These are phyloP conservation scores for Rallus limicola DNA, from an alignment of 2,113 vertebrate genomes.

Conservation along the genomic window DNA sequence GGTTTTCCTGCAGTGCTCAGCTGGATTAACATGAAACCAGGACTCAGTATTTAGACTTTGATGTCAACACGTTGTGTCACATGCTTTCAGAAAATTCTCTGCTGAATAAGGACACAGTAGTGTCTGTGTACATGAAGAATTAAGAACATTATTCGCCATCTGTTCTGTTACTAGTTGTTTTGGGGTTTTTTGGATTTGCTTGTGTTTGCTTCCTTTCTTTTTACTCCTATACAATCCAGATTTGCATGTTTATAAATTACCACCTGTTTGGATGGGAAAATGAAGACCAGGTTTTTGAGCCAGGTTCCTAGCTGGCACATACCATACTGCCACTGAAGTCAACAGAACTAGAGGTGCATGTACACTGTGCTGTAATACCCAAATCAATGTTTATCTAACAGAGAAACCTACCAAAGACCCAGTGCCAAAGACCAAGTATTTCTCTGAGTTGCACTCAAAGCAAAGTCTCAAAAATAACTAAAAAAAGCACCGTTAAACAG, in stretches of 20 bases:
- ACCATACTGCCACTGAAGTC: not conserved
- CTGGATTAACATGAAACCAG: not conserved
- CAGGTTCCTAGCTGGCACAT: not conserved
- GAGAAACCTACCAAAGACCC: not conserved
- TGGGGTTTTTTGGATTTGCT: not conserved
- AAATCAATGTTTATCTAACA: not conserved
- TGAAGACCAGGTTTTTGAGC: not conserved
- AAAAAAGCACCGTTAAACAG: not conserved
- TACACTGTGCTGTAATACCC: not conserved
- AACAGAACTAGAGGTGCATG: not conserved
- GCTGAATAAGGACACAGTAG: not conserved
- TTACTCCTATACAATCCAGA: not conserved
- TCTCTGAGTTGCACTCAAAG: not conserved
- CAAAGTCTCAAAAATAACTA: not conserved
- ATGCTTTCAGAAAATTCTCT: not conserved
- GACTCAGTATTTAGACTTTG: not conserved
- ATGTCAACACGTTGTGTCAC: not conserved
- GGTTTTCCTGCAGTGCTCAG: not conserved
- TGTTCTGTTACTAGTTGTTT: not conserved
- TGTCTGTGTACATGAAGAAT: not conserved
- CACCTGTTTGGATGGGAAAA: not conserved
- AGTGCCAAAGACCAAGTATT: not conserved
- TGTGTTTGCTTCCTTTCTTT: not conserved
- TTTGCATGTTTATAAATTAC: not conserved
- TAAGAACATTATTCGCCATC: accelerated